Percentiles rank a stretch among this genome's conserved stretches.
Conservation (phyloP, 2,888 invertebrate species). For the Ormia ochracea region DNA sequence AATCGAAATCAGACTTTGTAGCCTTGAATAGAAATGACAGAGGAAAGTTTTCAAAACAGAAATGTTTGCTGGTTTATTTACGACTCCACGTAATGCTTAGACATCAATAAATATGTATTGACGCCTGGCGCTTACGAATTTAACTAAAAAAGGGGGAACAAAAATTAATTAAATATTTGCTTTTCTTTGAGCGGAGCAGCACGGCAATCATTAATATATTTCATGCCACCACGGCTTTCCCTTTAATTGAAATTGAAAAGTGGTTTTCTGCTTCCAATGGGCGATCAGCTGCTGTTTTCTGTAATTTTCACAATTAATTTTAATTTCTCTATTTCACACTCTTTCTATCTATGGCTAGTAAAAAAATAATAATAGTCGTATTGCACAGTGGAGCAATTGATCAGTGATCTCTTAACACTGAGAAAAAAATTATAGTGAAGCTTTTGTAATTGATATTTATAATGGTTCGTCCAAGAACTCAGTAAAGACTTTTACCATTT, state of each 20-base stretch:
- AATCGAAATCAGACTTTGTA: too few relatives aligned
- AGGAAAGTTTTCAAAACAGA: neutral
- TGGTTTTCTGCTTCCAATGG: neutral
- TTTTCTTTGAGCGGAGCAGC: neutral
- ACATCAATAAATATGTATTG: constrained; percentile 26
- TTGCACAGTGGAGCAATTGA: neutral
- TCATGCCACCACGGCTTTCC: neutral
- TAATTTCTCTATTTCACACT: constrained; percentile 40
- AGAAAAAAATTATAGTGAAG: too few relatives aligned
- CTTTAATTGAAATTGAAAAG: neutral
- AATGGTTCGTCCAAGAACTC: too few relatives aligned
- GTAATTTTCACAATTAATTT: constrained; percentile 42
- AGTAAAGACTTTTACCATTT: too few relatives aligned
- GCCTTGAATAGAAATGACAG: too few relatives aligned
- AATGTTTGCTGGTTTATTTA: neutral
- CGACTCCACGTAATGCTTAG: constrained; percentile 11
- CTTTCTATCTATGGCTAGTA: constrained; percentile 11
- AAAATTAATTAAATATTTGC: constrained; percentile 33
- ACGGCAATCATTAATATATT: constrained; percentile 8
- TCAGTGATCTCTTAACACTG: neutral
- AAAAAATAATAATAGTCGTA: too few relatives aligned
- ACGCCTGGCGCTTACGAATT: constrained; percentile 49
- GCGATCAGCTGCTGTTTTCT: constrained; percentile 30
- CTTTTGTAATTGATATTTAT: too few relatives aligned
- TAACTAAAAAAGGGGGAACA: neutral